phyloP scores from a whole-genome alignment of 2,797 vertebrate species.

The Sternotherus odoratus region DNA sequence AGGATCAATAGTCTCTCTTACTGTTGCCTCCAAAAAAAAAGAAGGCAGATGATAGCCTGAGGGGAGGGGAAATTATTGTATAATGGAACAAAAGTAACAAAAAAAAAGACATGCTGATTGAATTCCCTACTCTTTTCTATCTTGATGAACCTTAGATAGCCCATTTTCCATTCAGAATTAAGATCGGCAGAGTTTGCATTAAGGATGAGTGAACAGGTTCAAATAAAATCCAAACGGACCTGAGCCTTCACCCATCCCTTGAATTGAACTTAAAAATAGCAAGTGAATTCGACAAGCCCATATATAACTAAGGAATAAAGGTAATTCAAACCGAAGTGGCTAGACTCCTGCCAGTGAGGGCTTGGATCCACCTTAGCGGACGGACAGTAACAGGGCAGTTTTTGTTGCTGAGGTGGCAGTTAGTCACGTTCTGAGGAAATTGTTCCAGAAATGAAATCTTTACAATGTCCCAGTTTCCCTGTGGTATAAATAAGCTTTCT shows the following conservation, averaged over 20 bases:
- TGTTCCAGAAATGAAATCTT: neutral
- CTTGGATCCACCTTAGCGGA: neutral
- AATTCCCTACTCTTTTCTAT: neutral
- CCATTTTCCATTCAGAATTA: neutral
- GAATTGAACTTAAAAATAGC: neutral
- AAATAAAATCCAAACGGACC: neutral
- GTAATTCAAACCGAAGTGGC: neutral
- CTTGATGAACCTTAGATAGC: neutral
- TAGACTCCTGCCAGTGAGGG: accelerated
- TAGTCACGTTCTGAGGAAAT: neutral
- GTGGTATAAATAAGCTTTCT: neutral
- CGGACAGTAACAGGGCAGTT: neutral
- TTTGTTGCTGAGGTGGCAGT: slow-evolving; percentile 11
- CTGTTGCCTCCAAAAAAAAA: neutral
- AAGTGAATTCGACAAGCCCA: neutral
- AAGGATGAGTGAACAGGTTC: neutral
- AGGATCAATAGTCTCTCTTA: neutral
- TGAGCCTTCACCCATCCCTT: neutral
- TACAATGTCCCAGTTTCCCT: neutral
- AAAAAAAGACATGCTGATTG: neutral
- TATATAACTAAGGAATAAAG: neutral
- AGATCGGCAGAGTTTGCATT: neutral
- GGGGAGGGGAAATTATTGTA: neutral
- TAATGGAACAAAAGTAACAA: neutral
- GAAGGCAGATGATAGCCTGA: neutral